Percentiles rank a stretch among this genome's conserved stretches.
These are phyloP conservation scores for Notiomystis cincta DNA, from an alignment of 2,113 vertebrate species.

Conservation along the genomic window DNA sequence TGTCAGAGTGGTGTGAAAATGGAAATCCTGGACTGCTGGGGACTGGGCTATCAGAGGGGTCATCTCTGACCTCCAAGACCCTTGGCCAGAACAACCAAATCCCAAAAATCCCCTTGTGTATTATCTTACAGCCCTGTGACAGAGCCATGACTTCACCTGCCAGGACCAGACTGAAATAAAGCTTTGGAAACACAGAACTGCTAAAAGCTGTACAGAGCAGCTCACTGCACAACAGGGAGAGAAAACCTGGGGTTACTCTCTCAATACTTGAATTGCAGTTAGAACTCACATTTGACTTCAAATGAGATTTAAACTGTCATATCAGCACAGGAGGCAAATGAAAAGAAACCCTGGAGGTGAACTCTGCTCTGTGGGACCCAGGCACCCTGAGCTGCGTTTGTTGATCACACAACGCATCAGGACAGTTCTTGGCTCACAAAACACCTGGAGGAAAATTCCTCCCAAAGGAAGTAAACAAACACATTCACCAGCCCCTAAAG, in stretches of 20 bases:
- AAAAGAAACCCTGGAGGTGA: not conserved
- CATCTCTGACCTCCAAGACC: not conserved
- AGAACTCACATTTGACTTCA: not conserved
- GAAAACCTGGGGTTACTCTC: not conserved
- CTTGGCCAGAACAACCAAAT: not conserved
- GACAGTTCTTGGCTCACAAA: not conserved
- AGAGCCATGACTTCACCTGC: not conserved
- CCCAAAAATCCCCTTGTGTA: rapidly evolving
- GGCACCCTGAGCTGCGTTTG: not conserved
- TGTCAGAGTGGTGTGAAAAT: not conserved
- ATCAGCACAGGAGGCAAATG: not conserved
- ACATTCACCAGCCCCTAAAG: rapidly evolving
- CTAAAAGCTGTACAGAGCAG: not conserved
- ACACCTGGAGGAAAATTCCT: not conserved
- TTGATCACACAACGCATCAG: not conserved
- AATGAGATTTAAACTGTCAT: not conserved
- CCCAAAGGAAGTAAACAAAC: not conserved
- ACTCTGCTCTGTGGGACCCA: not conserved
- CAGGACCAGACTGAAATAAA: not conserved
- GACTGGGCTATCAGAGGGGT: not conserved
- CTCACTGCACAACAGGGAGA: rapidly evolving
- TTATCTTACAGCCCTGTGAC: not conserved
- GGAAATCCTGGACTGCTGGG: no score
- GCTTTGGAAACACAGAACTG: not conserved
- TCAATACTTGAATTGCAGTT: not conserved